phyloP scores from a whole-genome alignment of 2,113 vertebrate genomes.

The Platanista minor region DNA sequence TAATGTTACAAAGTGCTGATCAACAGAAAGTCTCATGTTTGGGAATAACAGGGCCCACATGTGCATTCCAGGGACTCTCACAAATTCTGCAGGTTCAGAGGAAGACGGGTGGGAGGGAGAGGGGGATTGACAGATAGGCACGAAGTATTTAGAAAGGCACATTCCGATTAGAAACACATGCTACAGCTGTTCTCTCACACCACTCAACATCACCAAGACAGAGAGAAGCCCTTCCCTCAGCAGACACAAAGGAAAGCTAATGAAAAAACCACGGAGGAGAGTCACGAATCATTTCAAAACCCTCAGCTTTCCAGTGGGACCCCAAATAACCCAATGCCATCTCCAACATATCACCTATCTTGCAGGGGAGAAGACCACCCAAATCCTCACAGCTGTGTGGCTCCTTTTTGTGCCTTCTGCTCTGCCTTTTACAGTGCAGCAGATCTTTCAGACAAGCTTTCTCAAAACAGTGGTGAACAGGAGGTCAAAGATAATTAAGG shows the following conservation, averaged over 20 bases:
- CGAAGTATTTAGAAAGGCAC: conserved; percentile 65
- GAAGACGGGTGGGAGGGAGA: neutral
- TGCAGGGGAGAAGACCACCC: neutral
- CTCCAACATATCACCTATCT: neutral
- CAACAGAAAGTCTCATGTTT: conserved; percentile 52
- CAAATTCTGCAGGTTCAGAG: conserved; percentile 51
- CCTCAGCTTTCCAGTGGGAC: neutral
- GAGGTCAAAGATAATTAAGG: neutral
- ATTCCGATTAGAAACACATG: conserved; percentile 76
- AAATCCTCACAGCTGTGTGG: neutral
- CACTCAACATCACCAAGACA: neutral
- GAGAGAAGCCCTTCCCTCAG: neutral
- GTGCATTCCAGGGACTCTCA: conserved; percentile 79
- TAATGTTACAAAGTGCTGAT: conserved; percentile 77
- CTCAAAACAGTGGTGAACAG: neutral
- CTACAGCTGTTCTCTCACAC: neutral
- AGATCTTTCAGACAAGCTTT: neutral
- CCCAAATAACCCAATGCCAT: accelerated
- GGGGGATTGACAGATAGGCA: neutral
- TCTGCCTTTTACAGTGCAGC: neutral
- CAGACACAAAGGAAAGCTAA: neutral
- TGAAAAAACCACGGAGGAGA: neutral
- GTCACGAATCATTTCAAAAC: neutral
- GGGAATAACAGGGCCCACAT: conserved; percentile 78
- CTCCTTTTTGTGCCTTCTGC: neutral